A percentile compares a stretch with the other conserved stretches of the same genome.
Conservation (phyloP, 2,888 invertebrate genomes). For the Pardosa pseudoannulata region DNA sequence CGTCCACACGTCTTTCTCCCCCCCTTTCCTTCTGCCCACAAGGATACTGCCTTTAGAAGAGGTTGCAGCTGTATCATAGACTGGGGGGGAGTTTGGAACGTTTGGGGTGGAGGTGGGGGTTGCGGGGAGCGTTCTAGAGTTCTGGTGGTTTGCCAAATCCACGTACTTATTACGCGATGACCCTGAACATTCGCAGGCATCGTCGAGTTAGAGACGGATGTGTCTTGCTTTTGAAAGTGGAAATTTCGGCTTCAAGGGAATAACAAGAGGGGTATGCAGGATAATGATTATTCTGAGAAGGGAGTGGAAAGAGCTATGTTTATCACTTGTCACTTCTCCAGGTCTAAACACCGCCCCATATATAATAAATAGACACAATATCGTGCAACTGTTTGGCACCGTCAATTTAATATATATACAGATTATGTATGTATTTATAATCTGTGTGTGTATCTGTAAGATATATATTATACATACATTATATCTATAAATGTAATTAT, state of each 20-base stretch:
- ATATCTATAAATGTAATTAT: no score
- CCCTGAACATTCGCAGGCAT: constrained; percentile 64
- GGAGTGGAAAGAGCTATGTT: background rate
- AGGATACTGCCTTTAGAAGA: constrained; percentile 46
- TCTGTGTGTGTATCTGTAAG: no score
- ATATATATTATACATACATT: no score
- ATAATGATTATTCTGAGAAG: constrained; percentile 41
- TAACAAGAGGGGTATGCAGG: constrained; percentile 28
- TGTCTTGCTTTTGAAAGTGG: constrained; percentile 64
- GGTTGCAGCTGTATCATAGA: constrained; percentile 49
- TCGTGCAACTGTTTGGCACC: no score
- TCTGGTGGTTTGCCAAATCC: constrained; percentile 70
- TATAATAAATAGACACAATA: no score
- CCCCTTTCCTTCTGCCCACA: constrained; percentile 26
- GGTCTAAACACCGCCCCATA: no score
- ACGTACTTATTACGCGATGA: constrained; percentile 70
- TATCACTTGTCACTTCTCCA: background rate
- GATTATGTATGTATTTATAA: no score
- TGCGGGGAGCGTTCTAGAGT: constrained; percentile 3
- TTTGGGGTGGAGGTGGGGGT: background rate
- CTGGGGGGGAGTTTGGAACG: constrained; percentile 1
- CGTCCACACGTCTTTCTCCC: constrained; percentile 15
- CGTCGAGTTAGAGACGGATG: constrained; percentile 44
- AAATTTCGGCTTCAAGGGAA: constrained; percentile 44
- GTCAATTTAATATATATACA: no score